Conservation (phyloP, 2,113 vertebrate species). For the Lophotis ruficrista region DNA sequence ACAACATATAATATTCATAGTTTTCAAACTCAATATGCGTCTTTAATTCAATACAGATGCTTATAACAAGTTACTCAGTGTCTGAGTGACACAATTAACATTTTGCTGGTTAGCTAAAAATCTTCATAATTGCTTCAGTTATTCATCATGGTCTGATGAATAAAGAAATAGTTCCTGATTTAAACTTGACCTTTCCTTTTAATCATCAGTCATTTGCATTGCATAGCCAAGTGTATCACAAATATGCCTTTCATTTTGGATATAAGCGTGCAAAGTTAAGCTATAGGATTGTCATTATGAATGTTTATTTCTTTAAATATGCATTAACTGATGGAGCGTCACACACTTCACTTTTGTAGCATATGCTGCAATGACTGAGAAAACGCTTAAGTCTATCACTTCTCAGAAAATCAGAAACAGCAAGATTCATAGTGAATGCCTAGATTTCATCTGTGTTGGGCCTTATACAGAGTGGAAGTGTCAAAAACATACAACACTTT, state of each 20-base stretch:
- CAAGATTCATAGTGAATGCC: background rate
- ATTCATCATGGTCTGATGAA: background rate
- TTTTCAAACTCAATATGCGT: background rate
- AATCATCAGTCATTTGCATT: background rate
- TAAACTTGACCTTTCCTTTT: constrained; percentile 13
- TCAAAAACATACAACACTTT: background rate
- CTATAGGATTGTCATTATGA: background rate
- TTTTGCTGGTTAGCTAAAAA: constrained; percentile 32
- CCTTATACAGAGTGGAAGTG: background rate
- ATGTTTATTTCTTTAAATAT: background rate
- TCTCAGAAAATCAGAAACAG: background rate
- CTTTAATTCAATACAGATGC: constrained; percentile 33
- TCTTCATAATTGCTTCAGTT: constrained; percentile 26
- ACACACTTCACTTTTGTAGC: background rate
- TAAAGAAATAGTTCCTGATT: background rate
- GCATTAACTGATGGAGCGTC: background rate
- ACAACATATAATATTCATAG: background rate
- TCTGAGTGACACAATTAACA: constrained; percentile 24
- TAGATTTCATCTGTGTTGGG: background rate
- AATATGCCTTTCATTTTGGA: background rate
- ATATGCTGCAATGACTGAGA: background rate
- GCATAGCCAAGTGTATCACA: background rate
- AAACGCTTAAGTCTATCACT: background rate
- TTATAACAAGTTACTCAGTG: background rate
- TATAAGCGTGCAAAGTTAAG: background rate